Conservation (phyloP, 2,888 invertebrate species). For the Scelioninae gen. 1 region DNA sequence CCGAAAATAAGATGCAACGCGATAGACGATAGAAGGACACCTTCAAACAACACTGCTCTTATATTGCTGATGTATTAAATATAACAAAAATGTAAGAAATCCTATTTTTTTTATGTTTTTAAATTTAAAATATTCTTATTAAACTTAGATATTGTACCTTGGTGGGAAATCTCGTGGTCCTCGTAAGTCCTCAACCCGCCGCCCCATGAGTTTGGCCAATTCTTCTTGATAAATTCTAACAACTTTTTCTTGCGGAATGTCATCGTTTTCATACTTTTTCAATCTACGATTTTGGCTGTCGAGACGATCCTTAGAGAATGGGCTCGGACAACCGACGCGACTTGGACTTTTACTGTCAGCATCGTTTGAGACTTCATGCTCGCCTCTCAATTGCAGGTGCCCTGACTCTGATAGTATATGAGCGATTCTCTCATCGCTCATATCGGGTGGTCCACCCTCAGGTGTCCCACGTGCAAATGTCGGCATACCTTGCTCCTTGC, state of each 20-base stretch:
- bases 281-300: constrained; percentile 89
- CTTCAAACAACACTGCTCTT: constrained; percentile 32
- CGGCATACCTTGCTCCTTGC: constrained; percentile 93
- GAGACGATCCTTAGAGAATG: constrained; percentile 88
- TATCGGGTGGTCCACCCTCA: constrained; percentile 88
- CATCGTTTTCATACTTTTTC: constrained; percentile 95
- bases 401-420: constrained; percentile 97
- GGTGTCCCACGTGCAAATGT: constrained; percentile 89
- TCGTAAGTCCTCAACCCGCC: constrained; percentile 90
- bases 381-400: constrained; percentile 91
- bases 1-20: constrained; percentile 63
- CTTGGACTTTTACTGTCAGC: constrained; percentile 92
- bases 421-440: constrained; percentile 95
- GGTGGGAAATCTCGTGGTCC: constrained; percentile 91
- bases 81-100: no score
- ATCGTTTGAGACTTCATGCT: constrained; percentile 85
- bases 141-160: constrained; percentile 86
- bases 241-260: constrained; percentile 98
- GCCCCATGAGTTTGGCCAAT: constrained; percentile 95
- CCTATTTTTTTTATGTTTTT: no score
- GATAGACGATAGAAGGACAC: constrained; percentile 33
- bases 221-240: constrained; percentile 97
- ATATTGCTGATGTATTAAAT: no score
- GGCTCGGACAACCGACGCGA: constrained; percentile 91
- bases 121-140: background rate